A percentile compares a stretch with the other conserved stretches of the same genome.
phyloP scores from a whole-genome alignment of 2,113 vertebrate genomes.

The Lophius piscatorius region DNA sequence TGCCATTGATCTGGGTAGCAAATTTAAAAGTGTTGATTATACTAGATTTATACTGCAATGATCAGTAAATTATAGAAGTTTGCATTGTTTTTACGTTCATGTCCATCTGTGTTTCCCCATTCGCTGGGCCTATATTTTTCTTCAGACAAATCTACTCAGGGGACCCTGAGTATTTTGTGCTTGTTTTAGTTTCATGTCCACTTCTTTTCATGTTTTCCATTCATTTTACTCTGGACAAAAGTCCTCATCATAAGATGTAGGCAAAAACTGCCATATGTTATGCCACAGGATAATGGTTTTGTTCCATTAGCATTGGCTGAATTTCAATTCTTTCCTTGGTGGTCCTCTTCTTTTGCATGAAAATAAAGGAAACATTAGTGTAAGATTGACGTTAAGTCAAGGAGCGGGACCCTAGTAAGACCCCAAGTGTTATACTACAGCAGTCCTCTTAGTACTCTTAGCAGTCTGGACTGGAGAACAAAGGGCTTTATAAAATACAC shows the following conservation, averaged over 20 bases:
- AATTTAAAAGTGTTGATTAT: no score
- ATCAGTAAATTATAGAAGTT: no score
- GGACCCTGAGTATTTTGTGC: no score
- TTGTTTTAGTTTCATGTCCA: no score
- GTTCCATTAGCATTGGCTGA: constrained; percentile 7
- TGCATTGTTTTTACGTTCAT: no score
- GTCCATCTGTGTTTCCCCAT: no score
- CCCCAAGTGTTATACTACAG: constrained; percentile 34
- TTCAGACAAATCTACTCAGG: no score
- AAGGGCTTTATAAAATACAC: constrained; percentile 42
- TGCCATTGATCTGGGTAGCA: background rate
- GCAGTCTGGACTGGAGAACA: constrained; percentile 50
- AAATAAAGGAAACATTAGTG: constrained; percentile 45
- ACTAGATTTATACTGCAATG: no score
- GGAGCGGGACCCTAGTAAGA: constrained; percentile 27
- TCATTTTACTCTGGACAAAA: no score
- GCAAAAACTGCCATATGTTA: constrained; percentile 4
- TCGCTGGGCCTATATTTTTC: no score
- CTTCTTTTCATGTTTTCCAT: no score
- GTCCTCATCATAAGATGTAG: background rate
- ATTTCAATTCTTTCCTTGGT: constrained; percentile 12
- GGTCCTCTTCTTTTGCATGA: constrained; percentile 29
- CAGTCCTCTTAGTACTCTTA: constrained; percentile 46
- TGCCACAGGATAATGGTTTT: background rate
- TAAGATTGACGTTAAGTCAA: constrained; percentile 51